phyloP scores from a whole-genome alignment of 35 echinoderm and acorn worm genomes.

The Heliocidaris erythrogramma region DNA sequence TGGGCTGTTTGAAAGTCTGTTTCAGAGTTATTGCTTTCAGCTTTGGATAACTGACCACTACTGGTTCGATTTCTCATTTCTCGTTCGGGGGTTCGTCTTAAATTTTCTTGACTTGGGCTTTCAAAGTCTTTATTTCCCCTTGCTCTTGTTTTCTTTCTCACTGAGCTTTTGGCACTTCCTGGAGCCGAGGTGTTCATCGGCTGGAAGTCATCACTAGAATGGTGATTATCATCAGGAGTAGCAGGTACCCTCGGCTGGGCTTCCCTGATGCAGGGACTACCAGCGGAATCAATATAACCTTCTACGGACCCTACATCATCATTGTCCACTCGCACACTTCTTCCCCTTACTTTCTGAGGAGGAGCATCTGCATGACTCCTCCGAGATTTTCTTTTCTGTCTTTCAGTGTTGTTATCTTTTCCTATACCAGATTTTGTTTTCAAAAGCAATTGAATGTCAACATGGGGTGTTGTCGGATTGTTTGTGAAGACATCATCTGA shows the following conservation, averaged over 20 bases:
- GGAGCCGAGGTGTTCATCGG: not conserved
- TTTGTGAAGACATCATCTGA: conserved; percentile 6
- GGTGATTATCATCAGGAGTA: not conserved
- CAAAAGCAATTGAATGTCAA: not conserved
- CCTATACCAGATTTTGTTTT: not conserved
- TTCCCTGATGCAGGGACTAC: conserved; percentile 19
- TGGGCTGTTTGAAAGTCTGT: conserved; percentile 8
- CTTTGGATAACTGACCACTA: not conserved
- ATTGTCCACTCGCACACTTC: not conserved
- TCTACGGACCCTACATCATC: not conserved
- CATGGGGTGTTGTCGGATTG: not conserved
- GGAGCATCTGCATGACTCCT: conserved; percentile 45
- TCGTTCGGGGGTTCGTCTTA: not conserved
- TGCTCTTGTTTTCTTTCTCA: not conserved
- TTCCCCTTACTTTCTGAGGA: conserved; percentile 42
- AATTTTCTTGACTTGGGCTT: not conserved
- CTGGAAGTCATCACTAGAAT: conserved; percentile 42
- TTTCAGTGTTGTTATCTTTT: not conserved
- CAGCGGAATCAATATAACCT: not conserved
- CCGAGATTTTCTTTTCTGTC: conserved; percentile 36
- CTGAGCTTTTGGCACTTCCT: conserved; percentile 26
- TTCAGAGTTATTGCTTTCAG: conserved; percentile 26
- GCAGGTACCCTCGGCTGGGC: not conserved
- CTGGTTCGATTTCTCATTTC: not conserved
- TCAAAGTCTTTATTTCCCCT: not conserved